Base-by-base conservation (phyloP, 1,140 invertebrate species). In the Drosophila leontia region DNA sequence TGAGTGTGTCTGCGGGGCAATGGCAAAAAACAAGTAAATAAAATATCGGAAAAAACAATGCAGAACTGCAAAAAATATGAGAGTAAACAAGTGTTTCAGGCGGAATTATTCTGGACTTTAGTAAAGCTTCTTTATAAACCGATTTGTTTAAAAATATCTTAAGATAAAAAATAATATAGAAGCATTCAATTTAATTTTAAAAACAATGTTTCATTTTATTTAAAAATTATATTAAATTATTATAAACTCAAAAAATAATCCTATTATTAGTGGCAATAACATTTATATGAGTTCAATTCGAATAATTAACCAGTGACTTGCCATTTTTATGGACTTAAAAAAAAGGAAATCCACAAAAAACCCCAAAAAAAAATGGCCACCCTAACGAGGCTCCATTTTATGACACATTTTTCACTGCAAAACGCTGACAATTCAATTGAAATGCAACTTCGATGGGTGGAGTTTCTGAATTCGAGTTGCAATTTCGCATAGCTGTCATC, bases 361-460 rank as follows among this genome's bases (percentile, higher is more conserved):
- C 9, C 34, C 6, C 34, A n/a, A 32, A 29, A 39, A n/a, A 32
- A 29, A 48, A 58, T n/a, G 19, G 32, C 37, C 50, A 26, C 15
- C 62, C 53, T 51, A 71, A 72, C 35, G 62, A 63, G 64, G 5
- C 61, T 55, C 64, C 34, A 59, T 75, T 86, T 67, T 56, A 67
- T 82, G 80, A 69, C 80, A 78, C 57, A 74, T 68, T 71, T 82
- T 59, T 53, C 29, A 37, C 34, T 11, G 61, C 65, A 76, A 87
- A 86, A 86, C 56, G 83, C 84, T 86, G 84, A 86, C 83, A 80
- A 87, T 87, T 88, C 84, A 86, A 86, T 86, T 87, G 76, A 86
- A 87, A 67, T 80, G 55, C 65, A 61, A 50, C 63, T 78, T 42
- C 60, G 41, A 50, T 44, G 26, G 39, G 51, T 32, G 26, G 11